Evolutionary conservation across 2,797 vertebrate genomes (phyloP), one percentile per base, ranked within the genome.

Genomic region (Chaenodraco wilsoni): DNA sequence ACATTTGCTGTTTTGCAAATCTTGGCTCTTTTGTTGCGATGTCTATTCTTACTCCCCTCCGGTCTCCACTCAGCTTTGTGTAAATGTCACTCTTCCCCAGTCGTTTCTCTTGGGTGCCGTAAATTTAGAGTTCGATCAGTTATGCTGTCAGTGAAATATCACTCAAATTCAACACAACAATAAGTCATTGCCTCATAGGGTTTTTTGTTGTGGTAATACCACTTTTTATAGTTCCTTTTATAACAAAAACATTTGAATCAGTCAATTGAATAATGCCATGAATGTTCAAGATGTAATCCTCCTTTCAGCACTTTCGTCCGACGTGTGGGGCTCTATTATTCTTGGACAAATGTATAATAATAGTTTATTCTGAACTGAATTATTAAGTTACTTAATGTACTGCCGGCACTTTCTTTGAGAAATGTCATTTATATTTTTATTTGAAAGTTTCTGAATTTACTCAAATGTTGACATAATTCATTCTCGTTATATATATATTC

Each of bases 51-150:
- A 73, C 88, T 89, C 84, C 76, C 76, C 84, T 87, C 70, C 67
- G 67, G 63, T 84, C 85, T 81, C 81, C 84, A 88, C 86, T 89
- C 85, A 84, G 87, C 90, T 91, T 90, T 89, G 87, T 89, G 84
- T 76, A 88, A 88, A 91, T 91, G 91, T 91, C 91, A 91, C 72
- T 91, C 88, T 84, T 81, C 79, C 81, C 64, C 81, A 86, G 76
- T 78, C 65, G 23, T 87, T 85, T 82, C 72, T 85, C 84, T 81
- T n/a, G 45, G 81, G 79, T 59, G 72, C 78, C 2, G 60, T 65
- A 64, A 81, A 83, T 82, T 85, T 81, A 73, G 83, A 87, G 84
- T 85, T 84, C 64, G 83, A 86, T 89, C 85, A 84, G 86, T 87
- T 88, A 71, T 71, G 84, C 82, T 88, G 83, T 88, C 87, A 88